Evolutionary conservation across 1,140 invertebrate species (phyloP).

Genomic region (Drosophila nikananu): DNA sequence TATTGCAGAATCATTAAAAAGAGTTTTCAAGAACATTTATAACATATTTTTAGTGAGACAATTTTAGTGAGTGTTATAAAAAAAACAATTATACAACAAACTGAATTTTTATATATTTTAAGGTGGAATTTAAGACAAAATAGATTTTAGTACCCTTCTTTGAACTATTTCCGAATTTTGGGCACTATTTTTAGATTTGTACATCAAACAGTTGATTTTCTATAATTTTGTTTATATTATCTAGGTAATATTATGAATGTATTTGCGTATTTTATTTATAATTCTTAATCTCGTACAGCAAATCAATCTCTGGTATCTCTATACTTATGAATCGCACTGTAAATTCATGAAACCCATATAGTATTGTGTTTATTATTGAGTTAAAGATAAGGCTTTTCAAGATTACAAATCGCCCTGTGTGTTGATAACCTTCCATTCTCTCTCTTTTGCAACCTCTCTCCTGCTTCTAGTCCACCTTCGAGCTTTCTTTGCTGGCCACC

Average conservation of each 20-base stretch:
- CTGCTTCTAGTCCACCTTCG: slow-evolving; percentile 91
- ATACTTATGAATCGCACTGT: slow-evolving; percentile 9
- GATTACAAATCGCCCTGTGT: not conserved
- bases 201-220: no score
- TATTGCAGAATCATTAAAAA: no score
- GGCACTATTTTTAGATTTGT: no score
- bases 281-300: not conserved
- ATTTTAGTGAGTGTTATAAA: no score
- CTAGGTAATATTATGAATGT: not conserved
- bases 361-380: not conserved
- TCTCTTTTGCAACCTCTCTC: slow-evolving; percentile 55
- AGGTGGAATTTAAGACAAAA: no score
- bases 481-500: slow-evolving; percentile 90
- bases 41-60: no score
- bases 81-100: no score
- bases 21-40: no score
- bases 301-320: slow-evolving; percentile 4
- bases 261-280: not conserved
- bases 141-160: no score
- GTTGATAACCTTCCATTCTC: slow-evolving; percentile 15
- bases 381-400: slow-evolving; percentile 9
- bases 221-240: no score
- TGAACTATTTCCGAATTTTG: no score
- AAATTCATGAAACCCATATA: not conserved
- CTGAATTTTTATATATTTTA: no score